Conservation (phyloP, 2,888 invertebrate genomes). For the Dysmachus trigonus region DNA sequence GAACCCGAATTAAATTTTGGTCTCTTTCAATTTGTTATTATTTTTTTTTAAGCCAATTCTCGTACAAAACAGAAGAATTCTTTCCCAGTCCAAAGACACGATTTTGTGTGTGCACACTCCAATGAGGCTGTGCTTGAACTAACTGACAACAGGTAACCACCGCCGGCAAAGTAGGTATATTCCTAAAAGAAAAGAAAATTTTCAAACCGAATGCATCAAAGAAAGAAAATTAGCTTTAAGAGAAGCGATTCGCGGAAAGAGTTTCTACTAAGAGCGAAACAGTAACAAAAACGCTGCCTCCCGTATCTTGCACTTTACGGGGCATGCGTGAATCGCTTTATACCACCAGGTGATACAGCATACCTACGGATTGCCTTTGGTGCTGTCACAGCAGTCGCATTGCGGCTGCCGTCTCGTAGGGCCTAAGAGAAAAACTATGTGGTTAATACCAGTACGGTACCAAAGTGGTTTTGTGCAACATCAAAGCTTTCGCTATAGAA, state of each 20-base stretch:
- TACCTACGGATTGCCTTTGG: neutral
- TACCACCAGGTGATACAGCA: neutral
- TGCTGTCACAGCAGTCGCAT: neutral
- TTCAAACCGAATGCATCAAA: slow-evolving; percentile 14
- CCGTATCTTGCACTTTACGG: neutral
- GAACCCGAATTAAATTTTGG: neutral
- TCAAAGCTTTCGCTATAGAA: neutral
- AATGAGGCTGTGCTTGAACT: slow-evolving; percentile 64
- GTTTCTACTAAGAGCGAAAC: slow-evolving; percentile 6
- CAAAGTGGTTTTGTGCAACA: neutral
- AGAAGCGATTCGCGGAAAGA: neutral
- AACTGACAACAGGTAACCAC: slow-evolving; percentile 52
- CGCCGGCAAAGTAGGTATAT: neutral
- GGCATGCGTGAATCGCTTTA: neutral
- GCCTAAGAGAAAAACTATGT: neutral
- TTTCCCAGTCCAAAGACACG: neutral
- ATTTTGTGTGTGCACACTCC: slow-evolving; percentile 62
- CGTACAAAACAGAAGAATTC: neutral
- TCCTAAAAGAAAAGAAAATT: slow-evolving; percentile 27
- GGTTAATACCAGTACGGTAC: neutral
- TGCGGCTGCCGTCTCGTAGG: neutral
- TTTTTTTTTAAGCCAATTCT: neutral
- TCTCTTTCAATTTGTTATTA: neutral
- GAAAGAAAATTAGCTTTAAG: neutral
- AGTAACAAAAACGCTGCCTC: neutral